phyloP scores from a whole-genome alignment of 2,888 invertebrate species.

The Catotricha subobsoleta region DNA sequence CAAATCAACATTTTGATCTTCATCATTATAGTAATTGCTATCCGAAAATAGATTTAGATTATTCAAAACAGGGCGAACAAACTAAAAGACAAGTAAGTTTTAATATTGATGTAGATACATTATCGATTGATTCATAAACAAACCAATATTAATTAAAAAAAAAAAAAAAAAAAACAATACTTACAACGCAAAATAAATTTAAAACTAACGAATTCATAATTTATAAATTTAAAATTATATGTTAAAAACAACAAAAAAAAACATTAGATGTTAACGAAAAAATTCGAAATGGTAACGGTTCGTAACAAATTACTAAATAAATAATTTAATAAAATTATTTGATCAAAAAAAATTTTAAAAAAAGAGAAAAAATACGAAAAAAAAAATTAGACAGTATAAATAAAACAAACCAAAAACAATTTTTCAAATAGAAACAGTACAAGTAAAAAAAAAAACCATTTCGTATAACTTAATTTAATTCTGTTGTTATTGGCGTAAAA shows the following conservation, averaged over 20 bases:
- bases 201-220: background rate
- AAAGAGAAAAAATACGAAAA: too few species aligned
- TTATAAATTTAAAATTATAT: background rate
- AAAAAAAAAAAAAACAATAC: background rate
- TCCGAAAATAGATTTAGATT: constrained; percentile 33
- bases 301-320: background rate
- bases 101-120: constrained; percentile 33
- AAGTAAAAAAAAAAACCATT: background rate
- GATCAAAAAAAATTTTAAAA: too few species aligned
- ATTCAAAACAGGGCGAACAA: constrained; percentile 27
- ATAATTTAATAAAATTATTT: background rate
- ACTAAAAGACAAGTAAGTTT: constrained; percentile 33
- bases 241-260: too few species aligned
- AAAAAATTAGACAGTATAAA: too few species aligned
- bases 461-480: background rate
- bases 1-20: constrained; percentile 16
- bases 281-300: background rate
- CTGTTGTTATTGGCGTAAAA: too few species aligned
- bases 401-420: too few species aligned
- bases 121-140: constrained; percentile 31
- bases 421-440: too few species aligned
- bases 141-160: background rate
- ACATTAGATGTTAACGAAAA: background rate
- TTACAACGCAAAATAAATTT: background rate
- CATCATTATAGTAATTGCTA: constrained; percentile 12